A percentile compares a stretch with the other conserved stretches of the same genome.
phyloP scores from a whole-genome alignment of 2,888 invertebrate species.

The Noctua pronuba region DNA sequence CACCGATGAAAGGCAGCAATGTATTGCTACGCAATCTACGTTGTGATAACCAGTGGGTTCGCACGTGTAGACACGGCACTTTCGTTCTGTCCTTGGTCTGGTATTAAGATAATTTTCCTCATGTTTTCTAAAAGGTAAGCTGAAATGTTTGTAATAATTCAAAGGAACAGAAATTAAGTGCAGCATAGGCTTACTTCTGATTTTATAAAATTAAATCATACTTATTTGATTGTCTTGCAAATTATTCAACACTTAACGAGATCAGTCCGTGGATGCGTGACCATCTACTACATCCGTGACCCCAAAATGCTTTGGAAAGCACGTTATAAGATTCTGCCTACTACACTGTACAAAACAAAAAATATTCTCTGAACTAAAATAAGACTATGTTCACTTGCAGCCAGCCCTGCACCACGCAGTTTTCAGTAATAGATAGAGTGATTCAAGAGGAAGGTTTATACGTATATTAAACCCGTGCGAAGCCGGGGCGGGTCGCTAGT shows the following conservation, averaged over 20 bases:
- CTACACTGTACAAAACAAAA: too few relatives aligned
- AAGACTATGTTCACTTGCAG: too few relatives aligned
- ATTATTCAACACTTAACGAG: background rate
- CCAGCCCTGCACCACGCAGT: too few relatives aligned
- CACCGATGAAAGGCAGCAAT: slow-evolving; percentile 58
- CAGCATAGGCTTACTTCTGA: too few relatives aligned
- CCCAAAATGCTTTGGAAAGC: background rate
- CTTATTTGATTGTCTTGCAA: background rate
- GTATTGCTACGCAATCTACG: slow-evolving; percentile 56
- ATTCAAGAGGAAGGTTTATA: too few relatives aligned
- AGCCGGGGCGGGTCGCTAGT: too few relatives aligned
- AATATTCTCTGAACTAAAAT: too few relatives aligned
- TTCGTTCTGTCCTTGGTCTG: slow-evolving; percentile 35
- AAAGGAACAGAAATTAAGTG: background rate
- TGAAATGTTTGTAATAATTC: background rate
- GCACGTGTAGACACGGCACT: slow-evolving; percentile 41
- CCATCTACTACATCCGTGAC: background rate
- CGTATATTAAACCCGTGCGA: too few relatives aligned
- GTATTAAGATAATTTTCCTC: slow-evolving; percentile 28
- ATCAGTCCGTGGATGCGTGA: background rate
- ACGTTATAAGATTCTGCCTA: background rate
- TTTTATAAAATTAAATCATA: background rate
- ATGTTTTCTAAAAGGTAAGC: slow-evolving; percentile 2
- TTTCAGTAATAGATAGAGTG: too few relatives aligned
- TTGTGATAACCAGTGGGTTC: slow-evolving; percentile 25